phyloP scores from a whole-genome alignment of 2,888 invertebrate genomes.

The Aethes cnicana region DNA sequence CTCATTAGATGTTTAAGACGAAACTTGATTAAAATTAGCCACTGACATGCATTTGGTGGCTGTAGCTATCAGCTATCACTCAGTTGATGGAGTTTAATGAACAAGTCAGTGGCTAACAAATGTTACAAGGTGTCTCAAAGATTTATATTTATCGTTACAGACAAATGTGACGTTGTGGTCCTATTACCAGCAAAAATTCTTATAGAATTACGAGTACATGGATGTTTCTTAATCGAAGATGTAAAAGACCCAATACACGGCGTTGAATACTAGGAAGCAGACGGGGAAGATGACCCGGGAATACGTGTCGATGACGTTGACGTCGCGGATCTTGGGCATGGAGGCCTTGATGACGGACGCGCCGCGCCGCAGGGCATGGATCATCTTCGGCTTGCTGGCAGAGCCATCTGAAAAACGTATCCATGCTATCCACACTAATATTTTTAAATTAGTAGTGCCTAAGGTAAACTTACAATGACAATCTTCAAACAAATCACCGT shows the following conservation, averaged over 20 bases:
- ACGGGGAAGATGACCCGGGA: conserved; percentile 97
- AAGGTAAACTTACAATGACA: too few relatives aligned
- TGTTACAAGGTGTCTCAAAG: too few relatives aligned
- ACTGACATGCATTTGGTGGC: too few relatives aligned
- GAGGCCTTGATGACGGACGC: conserved; percentile 94
- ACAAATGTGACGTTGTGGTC: background rate
- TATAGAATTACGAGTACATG: background rate
- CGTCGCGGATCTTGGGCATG: conserved; percentile 97
- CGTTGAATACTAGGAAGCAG: conserved; percentile 96
- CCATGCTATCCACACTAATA: too few relatives aligned
- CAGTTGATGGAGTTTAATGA: too few relatives aligned
- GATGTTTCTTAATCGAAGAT: conserved; percentile 83
- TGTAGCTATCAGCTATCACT: too few relatives aligned
- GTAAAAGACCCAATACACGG: conserved; percentile 97
- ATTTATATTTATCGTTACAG: too few relatives aligned
- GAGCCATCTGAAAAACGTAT: conserved; percentile 74
- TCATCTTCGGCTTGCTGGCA: conserved; percentile 86
- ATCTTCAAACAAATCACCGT: background rate
- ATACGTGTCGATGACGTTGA: conserved; percentile 98
- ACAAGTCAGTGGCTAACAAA: too few relatives aligned
- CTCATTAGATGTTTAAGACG: too few relatives aligned
- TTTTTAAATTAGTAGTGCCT: too few relatives aligned
- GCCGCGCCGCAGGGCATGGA: conserved; percentile 91
- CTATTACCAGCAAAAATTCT: background rate
- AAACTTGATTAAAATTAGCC: too few relatives aligned